Conservation (phyloP, 1,140 invertebrate species). For the Ceratina calcarata region DNA sequence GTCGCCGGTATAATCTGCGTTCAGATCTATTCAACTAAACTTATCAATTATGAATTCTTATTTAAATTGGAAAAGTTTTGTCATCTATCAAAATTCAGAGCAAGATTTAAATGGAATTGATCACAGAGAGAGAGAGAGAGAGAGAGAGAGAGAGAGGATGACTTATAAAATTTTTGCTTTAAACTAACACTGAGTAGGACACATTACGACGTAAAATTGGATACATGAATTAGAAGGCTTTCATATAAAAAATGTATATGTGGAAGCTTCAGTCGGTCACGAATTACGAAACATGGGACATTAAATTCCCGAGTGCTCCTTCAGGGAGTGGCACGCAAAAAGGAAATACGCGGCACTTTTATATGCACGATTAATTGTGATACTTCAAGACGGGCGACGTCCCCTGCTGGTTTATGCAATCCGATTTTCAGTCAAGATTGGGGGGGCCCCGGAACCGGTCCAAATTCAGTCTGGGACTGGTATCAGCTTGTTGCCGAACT, state of each 20-base stretch:
- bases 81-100: background rate
- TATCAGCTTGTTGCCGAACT: constrained; percentile 50
- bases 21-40: background rate
- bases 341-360: constrained; percentile 6
- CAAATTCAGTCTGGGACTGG: constrained; percentile 42
- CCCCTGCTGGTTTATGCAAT: constrained; percentile 52
- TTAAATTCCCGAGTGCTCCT: background rate
- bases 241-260: background rate
- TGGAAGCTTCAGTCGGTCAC: background rate
- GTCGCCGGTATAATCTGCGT: background rate
- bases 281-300: constrained; percentile 5
- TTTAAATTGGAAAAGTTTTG: background rate
- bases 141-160: no score
- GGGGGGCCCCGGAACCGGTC: constrained; percentile 47
- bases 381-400: constrained; percentile 47
- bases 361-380: constrained; percentile 41
- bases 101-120: background rate
- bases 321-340: constrained; percentile 26
- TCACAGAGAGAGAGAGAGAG: no score
- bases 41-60: background rate
- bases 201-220: background rate
- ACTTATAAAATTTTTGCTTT: no score
- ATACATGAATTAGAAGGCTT: background rate
- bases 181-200: no score
- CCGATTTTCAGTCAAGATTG: constrained; percentile 39